A percentile compares a stretch with the other conserved stretches of the same genome.
These are phyloP conservation scores for Pardalotus punctatus DNA, from an alignment of 2,113 vertebrate species.

Conservation along the genomic window DNA sequence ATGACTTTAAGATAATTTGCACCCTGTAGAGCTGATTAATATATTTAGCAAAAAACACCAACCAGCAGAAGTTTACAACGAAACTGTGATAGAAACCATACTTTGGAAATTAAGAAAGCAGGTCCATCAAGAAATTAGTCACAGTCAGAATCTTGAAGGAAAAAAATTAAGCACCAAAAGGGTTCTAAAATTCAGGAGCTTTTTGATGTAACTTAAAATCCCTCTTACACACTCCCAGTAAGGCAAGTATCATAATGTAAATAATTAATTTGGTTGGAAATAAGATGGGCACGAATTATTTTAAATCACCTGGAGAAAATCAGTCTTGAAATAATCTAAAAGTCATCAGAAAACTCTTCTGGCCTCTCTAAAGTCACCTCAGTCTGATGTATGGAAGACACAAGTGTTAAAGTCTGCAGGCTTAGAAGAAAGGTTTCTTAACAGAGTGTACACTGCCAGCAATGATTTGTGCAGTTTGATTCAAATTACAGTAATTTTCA, in stretches of 20 bases:
- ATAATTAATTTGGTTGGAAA: constrained; percentile 61
- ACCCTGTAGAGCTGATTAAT: neutral
- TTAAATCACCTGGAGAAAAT: constrained; percentile 60
- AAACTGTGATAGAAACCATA: fast-evolving
- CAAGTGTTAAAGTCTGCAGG: neutral
- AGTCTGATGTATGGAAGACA: constrained; percentile 34
- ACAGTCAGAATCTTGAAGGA: neutral
- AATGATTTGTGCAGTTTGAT: neutral
- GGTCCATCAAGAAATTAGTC: neutral
- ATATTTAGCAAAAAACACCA: neutral
- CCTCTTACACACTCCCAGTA: neutral
- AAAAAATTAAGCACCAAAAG: neutral
- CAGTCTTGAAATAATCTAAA: constrained; percentile 49
- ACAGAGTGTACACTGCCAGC: constrained; percentile 30
- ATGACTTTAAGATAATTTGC: neutral
- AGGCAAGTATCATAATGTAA: neutral
- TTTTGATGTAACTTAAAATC: neutral
- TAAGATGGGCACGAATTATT: constrained; percentile 47
- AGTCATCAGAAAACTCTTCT: constrained; percentile 41
- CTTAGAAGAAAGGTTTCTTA: constrained; percentile 36
- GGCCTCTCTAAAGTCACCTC: constrained; percentile 7
- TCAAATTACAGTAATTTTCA: constrained; percentile 64
- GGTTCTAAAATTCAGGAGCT: neutral
- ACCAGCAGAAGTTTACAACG: neutral
- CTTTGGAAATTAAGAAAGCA: neutral